phyloP scores from a whole-genome alignment of 2,888 invertebrate species.

The Protonemura montana region DNA sequence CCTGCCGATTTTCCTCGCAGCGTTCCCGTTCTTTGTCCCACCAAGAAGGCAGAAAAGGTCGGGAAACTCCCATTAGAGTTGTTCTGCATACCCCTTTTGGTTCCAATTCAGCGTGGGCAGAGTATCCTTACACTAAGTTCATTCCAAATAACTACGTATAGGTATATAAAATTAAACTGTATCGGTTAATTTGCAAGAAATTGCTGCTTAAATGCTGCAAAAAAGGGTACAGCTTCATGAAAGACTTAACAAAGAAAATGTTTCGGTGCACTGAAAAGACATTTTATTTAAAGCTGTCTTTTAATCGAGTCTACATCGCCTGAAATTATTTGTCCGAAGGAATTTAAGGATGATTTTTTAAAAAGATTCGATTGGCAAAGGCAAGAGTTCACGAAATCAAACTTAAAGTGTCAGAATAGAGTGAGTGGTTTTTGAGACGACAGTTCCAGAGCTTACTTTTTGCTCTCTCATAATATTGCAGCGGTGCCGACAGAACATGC shows the following conservation, averaged over 20 bases:
- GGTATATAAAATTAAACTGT: neutral
- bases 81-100: no score
- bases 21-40: neutral
- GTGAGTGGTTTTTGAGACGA: no score
- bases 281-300: no score
- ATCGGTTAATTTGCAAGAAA: neutral
- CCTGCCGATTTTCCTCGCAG: neutral
- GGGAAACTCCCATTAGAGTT: neutral
- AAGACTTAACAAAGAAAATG: neutral
- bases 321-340: no score
- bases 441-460: no score
- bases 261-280: neutral
- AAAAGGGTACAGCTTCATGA: neutral
- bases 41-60: neutral
- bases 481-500: neutral
- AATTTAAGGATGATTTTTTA: no score
- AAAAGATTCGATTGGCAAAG: no score
- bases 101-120: neutral
- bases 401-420: no score
- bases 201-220: no score
- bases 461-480: neutral
- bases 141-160: neutral
- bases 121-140: neutral
- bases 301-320: no score
- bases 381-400: no score